Conservation (phyloP, 2,888 invertebrate species). For the Leucoma salicis region DNA sequence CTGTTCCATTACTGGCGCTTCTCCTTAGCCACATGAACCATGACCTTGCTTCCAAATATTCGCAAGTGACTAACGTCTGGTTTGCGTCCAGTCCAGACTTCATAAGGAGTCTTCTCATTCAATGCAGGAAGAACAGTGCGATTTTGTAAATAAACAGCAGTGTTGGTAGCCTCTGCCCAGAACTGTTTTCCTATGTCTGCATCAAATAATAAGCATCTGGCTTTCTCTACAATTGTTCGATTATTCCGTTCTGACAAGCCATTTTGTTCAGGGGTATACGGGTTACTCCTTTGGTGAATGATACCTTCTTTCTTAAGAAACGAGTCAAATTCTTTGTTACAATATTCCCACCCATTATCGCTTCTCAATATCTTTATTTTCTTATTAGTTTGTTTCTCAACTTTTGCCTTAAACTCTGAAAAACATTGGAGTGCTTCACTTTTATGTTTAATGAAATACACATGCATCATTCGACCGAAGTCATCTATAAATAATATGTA, state of each 20-base stretch:
- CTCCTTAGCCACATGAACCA: too few relatives aligned
- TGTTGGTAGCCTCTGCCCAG: slow-evolving; percentile 19
- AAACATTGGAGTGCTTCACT: slow-evolving; percentile 24
- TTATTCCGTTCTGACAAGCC: slow-evolving; percentile 14
- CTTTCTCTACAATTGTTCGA: slow-evolving; percentile 14
- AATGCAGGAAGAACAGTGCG: background rate
- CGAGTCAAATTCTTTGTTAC: slow-evolving; percentile 6
- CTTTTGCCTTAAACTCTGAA: slow-evolving; percentile 27
- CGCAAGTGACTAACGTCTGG: too few relatives aligned
- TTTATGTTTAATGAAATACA: background rate
- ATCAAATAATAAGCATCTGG: slow-evolving; percentile 13
- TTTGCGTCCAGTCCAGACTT: too few relatives aligned
- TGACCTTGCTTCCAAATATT: too few relatives aligned
- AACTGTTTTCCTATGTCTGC: slow-evolving; percentile 8
- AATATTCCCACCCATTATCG: slow-evolving; percentile 11
- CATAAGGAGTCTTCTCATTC: too few relatives aligned
- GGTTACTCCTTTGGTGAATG: background rate
- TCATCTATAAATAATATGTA: background rate
- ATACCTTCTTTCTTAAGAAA: background rate
- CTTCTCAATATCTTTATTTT: slow-evolving; percentile 30
- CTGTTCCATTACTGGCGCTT: too few relatives aligned
- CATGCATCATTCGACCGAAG: background rate
- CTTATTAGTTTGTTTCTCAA: slow-evolving; percentile 31
- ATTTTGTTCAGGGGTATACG: slow-evolving; percentile 18
- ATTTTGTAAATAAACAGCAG: slow-evolving; percentile 14